Base-by-base conservation (phyloP, 2,888 invertebrate species). In the Zele albiditarsus region DNA sequence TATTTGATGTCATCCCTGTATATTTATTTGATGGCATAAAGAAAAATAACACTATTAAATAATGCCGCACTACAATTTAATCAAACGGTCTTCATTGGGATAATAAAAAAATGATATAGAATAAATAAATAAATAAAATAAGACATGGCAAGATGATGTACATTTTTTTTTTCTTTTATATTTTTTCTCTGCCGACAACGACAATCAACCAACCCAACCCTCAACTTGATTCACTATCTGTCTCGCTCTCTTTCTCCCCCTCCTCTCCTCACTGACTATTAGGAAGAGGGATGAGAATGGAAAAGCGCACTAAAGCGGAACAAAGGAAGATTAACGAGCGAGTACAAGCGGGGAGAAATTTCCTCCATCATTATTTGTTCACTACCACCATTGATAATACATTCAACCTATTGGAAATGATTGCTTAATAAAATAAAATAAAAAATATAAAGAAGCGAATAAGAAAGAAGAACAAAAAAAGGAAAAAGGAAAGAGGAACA, bases 311-410 rank as follows among this genome's bases (percentile, higher is more conserved):
- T 53, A 49, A 76, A 71, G 75, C 74, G 73, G 78, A 82, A 81
- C 80, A 82, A 82, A 82, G 78, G 80, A 81, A 81, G 81, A 82
- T 82, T 81, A 81, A 82, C 78, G 82, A 82, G 77, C 78, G 82
- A 80, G 75, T 68, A 62, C 73, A 68, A 62, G 66, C 75, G 76
- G 79, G 79, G 74, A 5, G n/a, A 20, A 53, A 53, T 20, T 53
- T 53, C 75, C 73, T 67, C 77, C 68, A 76, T 75, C 77, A 78
- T 77, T 75, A 78, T 78, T 53, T 77, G 79, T 76, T 79, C 77
- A 71, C 67, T 66, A 53, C 42, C 67, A 49, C 33, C 76, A 69
- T 74, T 78, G 71, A 76, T 79, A 33, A 63, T 63, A 63, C 63
- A 63, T 63, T 31, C 16, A 8, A 28, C 20, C 20, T n/a, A 33